Evolutionary conservation across 2,113 vertebrate species (phyloP), one percentile per base, ranked within the genome.

Genomic region (Dromaius novaehollandiae): DNA sequence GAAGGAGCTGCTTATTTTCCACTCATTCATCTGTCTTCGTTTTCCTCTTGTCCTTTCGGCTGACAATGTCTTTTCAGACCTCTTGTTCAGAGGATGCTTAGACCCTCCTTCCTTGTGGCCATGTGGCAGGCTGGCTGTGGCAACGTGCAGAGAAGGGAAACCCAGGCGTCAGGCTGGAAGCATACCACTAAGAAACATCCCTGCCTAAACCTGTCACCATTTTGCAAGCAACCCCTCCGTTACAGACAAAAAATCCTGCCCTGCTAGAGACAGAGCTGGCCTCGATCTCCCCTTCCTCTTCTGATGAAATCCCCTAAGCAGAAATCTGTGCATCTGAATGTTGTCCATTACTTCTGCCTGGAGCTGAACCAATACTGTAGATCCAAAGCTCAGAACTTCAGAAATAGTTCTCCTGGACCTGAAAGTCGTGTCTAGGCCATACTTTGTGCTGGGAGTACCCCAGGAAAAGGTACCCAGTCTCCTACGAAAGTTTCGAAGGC

Each of bases 391-490:
- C 48, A n/a, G n/a, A 71, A 24, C 28, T 30, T 25, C 8, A 34
- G 50, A 42, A 26, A 10, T 1, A 7, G 11, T 30, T 36, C 36
- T 56, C 46, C 55, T 36, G 44, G 20, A 48, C 3, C 58, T 64
- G 24, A 5, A 64, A 44, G 22, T 22, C 17, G 63, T 22, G 26
- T n/a, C 25, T 17, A 17, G 15, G 28, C 50, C 13, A 0, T 53
- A 13, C 4, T 50, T 44, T 2, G 0, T 9, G 19, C 15, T 13
- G 34, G 64, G 13, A 71, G 1, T 0, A 2, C 34, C 51, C 44
- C 40, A 50, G 12, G 6, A 48, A 50, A 50, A 63, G 30, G 5
- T 0, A 7, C 13, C 24, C 8, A 34, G 21, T 24, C 18, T n/a
- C 51, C 60, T 22, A 14, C 7, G 32, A 1, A 48, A 40, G 21